phyloP scores from a whole-genome alignment of 2,113 vertebrate genomes.

The Lynx canadensis region DNA sequence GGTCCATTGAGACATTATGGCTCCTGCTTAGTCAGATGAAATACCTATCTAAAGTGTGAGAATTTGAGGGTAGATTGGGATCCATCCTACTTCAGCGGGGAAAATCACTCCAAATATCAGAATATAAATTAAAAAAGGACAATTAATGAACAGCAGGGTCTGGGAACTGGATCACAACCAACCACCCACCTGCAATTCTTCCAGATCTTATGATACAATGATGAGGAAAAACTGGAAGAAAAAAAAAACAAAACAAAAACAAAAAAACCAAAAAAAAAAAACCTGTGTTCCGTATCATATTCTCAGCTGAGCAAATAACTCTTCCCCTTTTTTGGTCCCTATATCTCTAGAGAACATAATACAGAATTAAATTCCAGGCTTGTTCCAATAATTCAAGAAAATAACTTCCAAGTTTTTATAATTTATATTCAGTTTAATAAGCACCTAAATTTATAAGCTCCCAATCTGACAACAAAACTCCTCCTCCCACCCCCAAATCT shows the following conservation, averaged over 20 bases:
- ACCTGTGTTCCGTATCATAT: slow-evolving; percentile 14
- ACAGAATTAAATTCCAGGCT: slow-evolving; percentile 54
- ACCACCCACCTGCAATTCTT: slow-evolving; percentile 65
- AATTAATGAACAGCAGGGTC: slow-evolving; percentile 47
- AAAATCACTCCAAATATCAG: slow-evolving; percentile 70
- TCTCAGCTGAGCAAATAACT: slow-evolving; percentile 67
- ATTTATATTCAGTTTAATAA: slow-evolving; percentile 54
- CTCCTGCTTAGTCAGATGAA: slow-evolving; percentile 48
- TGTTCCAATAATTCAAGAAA: slow-evolving; percentile 61
- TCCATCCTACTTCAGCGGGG: background rate
- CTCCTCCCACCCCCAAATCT: background rate
- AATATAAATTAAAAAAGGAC: slow-evolving; percentile 72
- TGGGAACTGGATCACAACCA: slow-evolving; percentile 70
- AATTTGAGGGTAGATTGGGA: background rate
- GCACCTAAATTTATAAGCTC: slow-evolving; percentile 35
- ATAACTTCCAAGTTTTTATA: slow-evolving; percentile 57
- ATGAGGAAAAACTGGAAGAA: background rate
- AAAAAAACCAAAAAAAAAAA: background rate
- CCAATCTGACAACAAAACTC: background rate
- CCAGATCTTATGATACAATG: background rate
- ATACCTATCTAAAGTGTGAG: background rate
- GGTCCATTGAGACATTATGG: background rate
- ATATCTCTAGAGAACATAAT: slow-evolving; percentile 49
- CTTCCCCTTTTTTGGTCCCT: background rate
- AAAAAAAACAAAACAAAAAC: background rate